phyloP scores from a whole-genome alignment of 2,797 vertebrate genomes.

The Synaphobranchus kaupii region DNA sequence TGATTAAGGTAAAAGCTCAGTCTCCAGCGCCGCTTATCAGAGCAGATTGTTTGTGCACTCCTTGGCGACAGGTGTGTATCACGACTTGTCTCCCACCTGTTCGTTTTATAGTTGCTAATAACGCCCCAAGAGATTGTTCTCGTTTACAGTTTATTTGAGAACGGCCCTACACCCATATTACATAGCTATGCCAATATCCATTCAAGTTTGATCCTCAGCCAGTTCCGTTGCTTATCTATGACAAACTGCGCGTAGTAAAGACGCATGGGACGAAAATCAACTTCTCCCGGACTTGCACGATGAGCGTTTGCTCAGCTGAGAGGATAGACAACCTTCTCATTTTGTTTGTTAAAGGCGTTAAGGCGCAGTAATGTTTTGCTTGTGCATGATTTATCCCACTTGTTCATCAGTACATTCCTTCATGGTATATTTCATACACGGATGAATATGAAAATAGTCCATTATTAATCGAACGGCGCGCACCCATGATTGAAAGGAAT shows the following conservation, averaged over 20 bases:
- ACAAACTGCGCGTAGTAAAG: constrained; percentile 37
- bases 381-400: neutral
- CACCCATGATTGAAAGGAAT: neutral
- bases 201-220: constrained; percentile 19
- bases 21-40: constrained; percentile 26
- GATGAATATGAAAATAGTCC: neutral
- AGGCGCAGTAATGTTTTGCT: neutral
- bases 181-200: constrained; percentile 43
- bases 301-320: constrained; percentile 29
- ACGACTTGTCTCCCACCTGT: constrained; percentile 73
- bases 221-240: constrained; percentile 54
- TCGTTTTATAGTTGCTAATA: constrained; percentile 77
- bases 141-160: constrained; percentile 77
- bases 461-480: neutral
- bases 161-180: constrained; percentile 49
- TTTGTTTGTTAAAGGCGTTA: constrained; percentile 28
- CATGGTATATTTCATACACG: neutral
- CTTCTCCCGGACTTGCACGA: constrained; percentile 6
- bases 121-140: constrained; percentile 48
- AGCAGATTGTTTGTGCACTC: constrained; percentile 51
- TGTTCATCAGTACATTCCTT: constrained; percentile 23
- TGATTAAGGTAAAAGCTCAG: neutral
- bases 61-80: constrained; percentile 70
- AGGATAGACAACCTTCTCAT: neutral
- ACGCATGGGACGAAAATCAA: constrained; percentile 13